Conservation (phyloP, 92 coral and sea anemone species). For the Palythoa heliodiscus region DNA sequence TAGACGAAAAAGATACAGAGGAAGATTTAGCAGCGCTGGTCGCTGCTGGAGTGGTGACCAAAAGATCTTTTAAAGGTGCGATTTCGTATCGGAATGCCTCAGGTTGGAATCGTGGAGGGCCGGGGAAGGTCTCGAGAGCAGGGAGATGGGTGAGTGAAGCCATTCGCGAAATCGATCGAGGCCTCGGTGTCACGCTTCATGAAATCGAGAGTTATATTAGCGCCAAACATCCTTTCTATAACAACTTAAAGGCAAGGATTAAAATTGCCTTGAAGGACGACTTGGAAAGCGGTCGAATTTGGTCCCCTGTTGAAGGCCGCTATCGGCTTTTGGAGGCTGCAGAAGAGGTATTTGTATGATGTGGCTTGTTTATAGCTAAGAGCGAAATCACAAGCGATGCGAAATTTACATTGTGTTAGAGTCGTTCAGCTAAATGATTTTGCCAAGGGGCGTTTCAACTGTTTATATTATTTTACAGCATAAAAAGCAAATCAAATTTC, state of each 20-base stretch:
- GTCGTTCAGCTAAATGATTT: background rate
- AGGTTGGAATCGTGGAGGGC: slow-evolving; percentile 85
- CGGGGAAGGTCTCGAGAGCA: slow-evolving; percentile 90
- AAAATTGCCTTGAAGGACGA: slow-evolving; percentile 89
- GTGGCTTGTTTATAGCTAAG: background rate
- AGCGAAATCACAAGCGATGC: background rate
- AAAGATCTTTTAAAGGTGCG: slow-evolving; percentile 97
- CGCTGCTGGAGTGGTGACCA: slow-evolving; percentile 87
- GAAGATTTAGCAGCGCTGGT: slow-evolving; percentile 90
- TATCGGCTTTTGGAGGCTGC: slow-evolving; percentile 92
- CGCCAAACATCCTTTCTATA: slow-evolving; percentile 93
- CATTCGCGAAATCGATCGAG: slow-evolving; percentile 92
- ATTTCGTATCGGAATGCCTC: slow-evolving; percentile 95
- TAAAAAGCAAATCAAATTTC: background rate
- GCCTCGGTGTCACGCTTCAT: slow-evolving; percentile 83
- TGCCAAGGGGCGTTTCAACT: background rate
- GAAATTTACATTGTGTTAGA: background rate
- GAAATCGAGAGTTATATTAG: slow-evolving; percentile 91
- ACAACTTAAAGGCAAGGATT: slow-evolving; percentile 89
- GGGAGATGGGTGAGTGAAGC: slow-evolving; percentile 99
- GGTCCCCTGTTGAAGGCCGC: slow-evolving; percentile 91
- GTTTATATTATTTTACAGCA: background rate
- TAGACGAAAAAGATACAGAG: slow-evolving; percentile 89
- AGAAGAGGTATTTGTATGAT: slow-evolving; percentile 53
- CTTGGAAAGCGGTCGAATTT: slow-evolving; percentile 88